phyloP scores from a whole-genome alignment of 2,888 invertebrate genomes.

The Conomelus anceps region DNA sequence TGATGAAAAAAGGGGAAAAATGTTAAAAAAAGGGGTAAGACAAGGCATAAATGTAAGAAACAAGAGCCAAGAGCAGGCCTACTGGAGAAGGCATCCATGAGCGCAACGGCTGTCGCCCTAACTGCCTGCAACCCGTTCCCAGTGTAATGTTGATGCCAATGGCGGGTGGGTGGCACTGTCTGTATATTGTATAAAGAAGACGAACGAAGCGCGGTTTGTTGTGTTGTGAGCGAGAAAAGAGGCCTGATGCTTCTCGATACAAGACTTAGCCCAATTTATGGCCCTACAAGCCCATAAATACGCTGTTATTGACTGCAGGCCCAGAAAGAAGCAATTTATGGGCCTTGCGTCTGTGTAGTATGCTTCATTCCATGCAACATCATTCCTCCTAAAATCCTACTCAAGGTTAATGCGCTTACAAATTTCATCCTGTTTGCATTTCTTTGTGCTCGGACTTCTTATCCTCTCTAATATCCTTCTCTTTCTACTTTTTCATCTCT shows the following conservation, averaged over 20 bases:
- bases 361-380: not conserved
- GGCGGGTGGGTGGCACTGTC: too few relatives aligned
- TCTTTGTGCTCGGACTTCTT: not conserved
- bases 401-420: not conserved
- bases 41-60: too few relatives aligned
- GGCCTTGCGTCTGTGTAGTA: not conserved
- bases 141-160: too few relatives aligned
- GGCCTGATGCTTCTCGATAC: constrained; percentile 10
- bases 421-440: not conserved
- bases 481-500: not conserved
- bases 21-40: too few relatives aligned
- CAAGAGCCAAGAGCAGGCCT: not conserved
- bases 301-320: constrained; percentile 3
- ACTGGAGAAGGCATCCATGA: not conserved
- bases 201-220: not conserved
- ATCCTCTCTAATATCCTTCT: not conserved
- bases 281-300: constrained; percentile 5
- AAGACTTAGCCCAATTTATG: constrained; percentile 10
- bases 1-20: too few relatives aligned
- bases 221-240: not conserved
- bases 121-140: not conserved
- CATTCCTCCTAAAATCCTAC: not conserved
- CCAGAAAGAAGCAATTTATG: not conserved
- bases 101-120: not conserved
- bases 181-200: not conserved